Evolutionary conservation across 2,888 invertebrate genomes (phyloP), one percentile per base, ranked within the genome.

Genomic region (Lingula anatina): DNA sequence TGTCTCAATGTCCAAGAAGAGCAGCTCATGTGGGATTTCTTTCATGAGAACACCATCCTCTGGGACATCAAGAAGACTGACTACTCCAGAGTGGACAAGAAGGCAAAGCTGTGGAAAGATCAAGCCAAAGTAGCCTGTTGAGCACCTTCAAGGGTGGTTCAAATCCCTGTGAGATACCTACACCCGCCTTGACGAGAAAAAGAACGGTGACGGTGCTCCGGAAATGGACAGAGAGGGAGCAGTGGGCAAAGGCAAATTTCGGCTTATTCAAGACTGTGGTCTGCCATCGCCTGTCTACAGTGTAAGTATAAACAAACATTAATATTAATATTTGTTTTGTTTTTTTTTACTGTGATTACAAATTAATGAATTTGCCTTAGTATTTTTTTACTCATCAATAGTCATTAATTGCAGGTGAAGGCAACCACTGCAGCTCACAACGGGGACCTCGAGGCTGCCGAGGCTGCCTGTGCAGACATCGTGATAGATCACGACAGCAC

Each of bases 141-240:
- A 50, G 28, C 39, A 40, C 28, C 46, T 53, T n/a, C 42, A 41
- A 45, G 53, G 53, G n/a, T 51, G 48, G 51, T 54, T 49, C 31
- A 51, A 46, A 40, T 51, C 54, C 12, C 43, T 51, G 21, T n/a
- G 49, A 23, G 54, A 54, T 40, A 49, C 38, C 31, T 37, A 37
- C 47, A 49, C 51, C 28, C 49, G 52, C 15, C 46, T 53, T 18
- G 25, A 49, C 44, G 49, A 55, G 43, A 53, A 55, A 41, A 55
- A 52, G 50, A 44, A 47, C 37, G 55, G 52, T 25, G 47, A 52
- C 26, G 49, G 39, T 18, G 40, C 31, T 9, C 39, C 28, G 23
- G 49, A 49, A 40, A 39, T 47, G n/a, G 37, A 53, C 50, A 7
- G 49, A 47, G 47, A 42, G 48, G 36, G 50, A 55, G 39, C 27